A percentile compares a stretch with the other conserved stretches of the same genome.
These are phyloP conservation scores for Heliothis virescens DNA, from an alignment of 1,140 invertebrate species.

Conservation along the genomic window DNA sequence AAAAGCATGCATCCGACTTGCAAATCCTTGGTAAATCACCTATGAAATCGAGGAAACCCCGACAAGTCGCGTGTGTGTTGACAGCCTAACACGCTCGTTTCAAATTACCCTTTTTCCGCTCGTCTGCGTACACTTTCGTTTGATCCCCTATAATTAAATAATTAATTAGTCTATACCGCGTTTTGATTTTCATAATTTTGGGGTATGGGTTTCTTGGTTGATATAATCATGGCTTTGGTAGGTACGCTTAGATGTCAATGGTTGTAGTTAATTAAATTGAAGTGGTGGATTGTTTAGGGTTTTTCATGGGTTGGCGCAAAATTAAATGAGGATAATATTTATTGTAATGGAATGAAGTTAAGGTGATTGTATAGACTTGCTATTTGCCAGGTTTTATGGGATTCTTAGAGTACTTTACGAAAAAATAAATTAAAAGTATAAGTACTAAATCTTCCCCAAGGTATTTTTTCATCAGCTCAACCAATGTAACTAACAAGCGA, in stretches of 20 bases:
- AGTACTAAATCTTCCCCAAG: no score
- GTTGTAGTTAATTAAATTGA: no score
- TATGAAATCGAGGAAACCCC: slow-evolving; percentile 29
- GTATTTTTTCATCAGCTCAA: no score
- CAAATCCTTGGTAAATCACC: slow-evolving; percentile 41
- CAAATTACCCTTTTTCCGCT: slow-evolving; percentile 52
- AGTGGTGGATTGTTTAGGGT: no score
- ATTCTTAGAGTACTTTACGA: no score
- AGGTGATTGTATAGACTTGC: not conserved
- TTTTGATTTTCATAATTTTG: slow-evolving; percentile 30
- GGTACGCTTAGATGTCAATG: no score
- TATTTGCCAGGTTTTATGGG: not conserved
- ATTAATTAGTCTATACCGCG: slow-evolving; percentile 7
- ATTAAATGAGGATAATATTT: not conserved
- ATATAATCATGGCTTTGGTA: not conserved
- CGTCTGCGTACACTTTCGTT: slow-evolving; percentile 43
- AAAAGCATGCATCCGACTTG: slow-evolving; percentile 30
- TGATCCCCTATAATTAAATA: slow-evolving; percentile 52
- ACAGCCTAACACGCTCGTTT: slow-evolving; percentile 26
- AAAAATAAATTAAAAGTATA: no score
- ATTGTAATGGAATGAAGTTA: not conserved
- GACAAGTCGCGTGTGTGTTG: not conserved
- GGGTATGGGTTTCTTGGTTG: not conserved
- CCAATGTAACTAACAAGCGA: no score
- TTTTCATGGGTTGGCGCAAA: not conserved